A percentile compares a stretch with the other conserved stretches of the same genome.
Conservation (phyloP, 2,113 vertebrate genomes). For the Elachura formosa region DNA sequence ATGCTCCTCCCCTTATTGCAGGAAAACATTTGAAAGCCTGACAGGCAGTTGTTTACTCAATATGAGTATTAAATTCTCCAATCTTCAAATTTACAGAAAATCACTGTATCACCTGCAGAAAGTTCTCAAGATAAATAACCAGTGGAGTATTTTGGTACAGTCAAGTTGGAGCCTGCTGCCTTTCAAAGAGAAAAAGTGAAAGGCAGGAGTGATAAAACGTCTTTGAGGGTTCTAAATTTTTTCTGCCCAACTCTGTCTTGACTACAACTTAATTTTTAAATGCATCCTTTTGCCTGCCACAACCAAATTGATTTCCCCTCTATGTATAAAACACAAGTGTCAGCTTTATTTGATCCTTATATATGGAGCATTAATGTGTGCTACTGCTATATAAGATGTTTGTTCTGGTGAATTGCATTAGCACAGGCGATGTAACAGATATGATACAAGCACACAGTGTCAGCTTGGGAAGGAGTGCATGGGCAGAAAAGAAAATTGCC, state of each 20-base stretch:
- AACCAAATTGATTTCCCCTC: background rate
- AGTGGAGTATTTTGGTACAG: background rate
- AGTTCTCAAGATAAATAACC: background rate
- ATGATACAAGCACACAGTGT: background rate
- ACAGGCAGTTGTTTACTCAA: background rate
- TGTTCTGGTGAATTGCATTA: background rate
- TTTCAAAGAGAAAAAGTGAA: background rate
- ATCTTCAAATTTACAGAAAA: background rate
- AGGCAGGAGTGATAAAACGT: background rate
- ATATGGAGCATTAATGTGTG: background rate
- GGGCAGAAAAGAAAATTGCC: background rate
- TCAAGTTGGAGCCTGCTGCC: background rate
- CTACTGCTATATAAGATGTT: background rate
- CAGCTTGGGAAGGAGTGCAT: background rate
- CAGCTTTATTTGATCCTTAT: background rate
- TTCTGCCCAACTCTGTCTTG: background rate
- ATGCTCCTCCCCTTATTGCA: background rate
- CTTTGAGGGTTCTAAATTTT: background rate
- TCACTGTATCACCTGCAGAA: background rate
- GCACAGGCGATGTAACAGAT: background rate
- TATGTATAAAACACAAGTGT: background rate
- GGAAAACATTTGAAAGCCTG: background rate
- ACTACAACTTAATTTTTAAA: background rate
- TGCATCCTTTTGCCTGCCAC: background rate
- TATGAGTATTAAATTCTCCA: background rate